Base-by-base conservation (phyloP, 2,888 invertebrate genomes). In the Lepidocyrtoides sp. region DNA sequence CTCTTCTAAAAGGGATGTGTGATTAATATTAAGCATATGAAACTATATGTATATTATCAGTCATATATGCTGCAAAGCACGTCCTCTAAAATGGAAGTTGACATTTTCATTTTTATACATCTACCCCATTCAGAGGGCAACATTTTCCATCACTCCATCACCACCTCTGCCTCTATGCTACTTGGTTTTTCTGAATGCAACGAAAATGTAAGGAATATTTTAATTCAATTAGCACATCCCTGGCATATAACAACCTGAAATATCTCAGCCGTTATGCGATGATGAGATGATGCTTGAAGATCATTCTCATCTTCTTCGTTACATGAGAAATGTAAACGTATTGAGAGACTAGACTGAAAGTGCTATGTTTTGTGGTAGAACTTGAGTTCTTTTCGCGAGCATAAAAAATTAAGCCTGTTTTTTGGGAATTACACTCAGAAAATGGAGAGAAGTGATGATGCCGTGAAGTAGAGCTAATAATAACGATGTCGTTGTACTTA, bases 191-290 rank as follows among this genome's bases (percentile, higher is more conserved):
- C 20, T 57, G 57, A 57, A 12, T 57, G 57, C 12, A 57, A 23
- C 7, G 20, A 57, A 57, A 20, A 57, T 41, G 41, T n/a, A n/a
- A 10, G 51, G 20, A 60, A 79, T 63, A 36, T 63, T 82, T 82
- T 82, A 63, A 82, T 82, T 82, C 82, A 60, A 82, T 82, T 82
- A 82, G 41, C 44, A 82, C 60, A 63, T 82, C 20, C 14, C 23
- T 77, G 44, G 77, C 14, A 51, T 29, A 54, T 29, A 14, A 26
- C n/a, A 2, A 29, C 23, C 20, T 51, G 51, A 2, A 14, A 14
- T 51, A n/a, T 17, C 23, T 20, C 32, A 2, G 23, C 23, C 23
- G n/a, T n/a, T n/a, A n/a, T 23, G 60, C 23, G 2, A 14, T 51
- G 8, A 51, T 41, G 41, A n/a, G n/a, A 41, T 41, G 51, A 5